These are phyloP conservation scores for Epistrophe grossulariae DNA, from an alignment of 2,888 invertebrate genomes.

Conservation along the genomic window DNA sequence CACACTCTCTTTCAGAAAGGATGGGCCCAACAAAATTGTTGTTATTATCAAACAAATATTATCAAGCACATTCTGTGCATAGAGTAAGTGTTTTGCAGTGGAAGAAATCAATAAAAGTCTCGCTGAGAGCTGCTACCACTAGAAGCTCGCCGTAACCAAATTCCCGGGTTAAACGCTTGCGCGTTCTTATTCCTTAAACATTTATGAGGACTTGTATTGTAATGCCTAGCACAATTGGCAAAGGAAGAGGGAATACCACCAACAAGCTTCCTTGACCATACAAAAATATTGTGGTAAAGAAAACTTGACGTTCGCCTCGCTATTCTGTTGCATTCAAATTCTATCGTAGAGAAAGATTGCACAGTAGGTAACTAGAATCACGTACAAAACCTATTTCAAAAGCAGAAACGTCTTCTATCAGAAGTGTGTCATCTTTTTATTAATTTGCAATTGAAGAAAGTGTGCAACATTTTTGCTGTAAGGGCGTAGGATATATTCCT, in stretches of 20 bases:
- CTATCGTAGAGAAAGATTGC: conserved; percentile 30
- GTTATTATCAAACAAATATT: conserved; percentile 62
- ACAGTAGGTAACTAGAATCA: conserved; percentile 34
- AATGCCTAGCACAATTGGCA: conserved; percentile 50
- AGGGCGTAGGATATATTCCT: conserved; percentile 52
- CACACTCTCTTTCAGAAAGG: conserved; percentile 61
- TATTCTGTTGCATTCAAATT: conserved; percentile 39
- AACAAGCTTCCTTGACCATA: conserved; percentile 62
- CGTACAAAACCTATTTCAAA: conserved; percentile 22
- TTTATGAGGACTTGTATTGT: conserved; percentile 60
- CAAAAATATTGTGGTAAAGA: conserved; percentile 37
- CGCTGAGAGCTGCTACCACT: conserved; percentile 55
- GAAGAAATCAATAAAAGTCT: conserved; percentile 69
- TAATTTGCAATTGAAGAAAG: conserved; percentile 46
- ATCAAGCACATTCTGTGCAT: conserved; percentile 55
- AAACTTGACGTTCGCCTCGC: conserved; percentile 25
- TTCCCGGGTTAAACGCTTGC: conserved; percentile 84
- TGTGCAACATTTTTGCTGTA: conserved; percentile 31
- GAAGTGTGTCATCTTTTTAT: conserved; percentile 57
- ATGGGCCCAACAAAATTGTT: conserved; percentile 67
- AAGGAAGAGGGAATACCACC: conserved; percentile 47
- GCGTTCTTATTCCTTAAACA: conserved; percentile 78
- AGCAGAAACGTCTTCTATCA: conserved; percentile 10
- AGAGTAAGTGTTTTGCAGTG: conserved; percentile 63
- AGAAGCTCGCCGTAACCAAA: conserved; percentile 77